These are phyloP conservation scores for Rhabdomys dilectus DNA, from an alignment of 2,113 vertebrate species.

Conservation along the genomic window DNA sequence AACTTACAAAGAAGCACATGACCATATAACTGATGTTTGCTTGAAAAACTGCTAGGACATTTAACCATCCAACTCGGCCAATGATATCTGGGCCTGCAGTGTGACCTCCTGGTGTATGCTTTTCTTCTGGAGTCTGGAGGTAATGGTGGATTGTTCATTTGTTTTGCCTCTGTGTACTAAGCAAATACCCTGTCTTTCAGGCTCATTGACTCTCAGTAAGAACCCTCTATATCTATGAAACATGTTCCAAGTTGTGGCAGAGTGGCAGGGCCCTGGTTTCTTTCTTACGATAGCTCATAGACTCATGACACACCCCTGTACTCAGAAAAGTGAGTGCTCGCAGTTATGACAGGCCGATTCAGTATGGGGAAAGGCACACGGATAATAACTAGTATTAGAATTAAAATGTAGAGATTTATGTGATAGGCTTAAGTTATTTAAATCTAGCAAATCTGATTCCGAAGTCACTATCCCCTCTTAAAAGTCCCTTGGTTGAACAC, in stretches of 20 bases:
- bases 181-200: constrained; percentile 15
- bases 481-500: background rate
- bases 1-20: background rate
- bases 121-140: constrained; percentile 17
- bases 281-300: background rate
- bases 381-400: background rate
- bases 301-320: background rate
- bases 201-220: constrained; percentile 2
- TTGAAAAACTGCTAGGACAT: constrained; percentile 15
- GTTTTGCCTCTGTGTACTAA: constrained; percentile 47
- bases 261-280: background rate
- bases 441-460: background rate
- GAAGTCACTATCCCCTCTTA: background rate
- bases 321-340: background rate
- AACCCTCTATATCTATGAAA: background rate
- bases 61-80: constrained; percentile 18
- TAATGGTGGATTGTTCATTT: background rate
- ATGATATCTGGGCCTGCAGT: background rate
- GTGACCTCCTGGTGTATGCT: background rate
- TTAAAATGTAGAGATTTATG: background rate
- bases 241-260: background rate
- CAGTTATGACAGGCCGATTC: background rate
- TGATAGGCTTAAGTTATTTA: background rate
- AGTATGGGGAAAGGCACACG: background rate
- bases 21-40: constrained; percentile 12